A percentile compares a stretch with the other conserved stretches of the same genome.
phyloP scores from a whole-genome alignment of 2,113 vertebrate species.

The Prietella phreatophila region DNA sequence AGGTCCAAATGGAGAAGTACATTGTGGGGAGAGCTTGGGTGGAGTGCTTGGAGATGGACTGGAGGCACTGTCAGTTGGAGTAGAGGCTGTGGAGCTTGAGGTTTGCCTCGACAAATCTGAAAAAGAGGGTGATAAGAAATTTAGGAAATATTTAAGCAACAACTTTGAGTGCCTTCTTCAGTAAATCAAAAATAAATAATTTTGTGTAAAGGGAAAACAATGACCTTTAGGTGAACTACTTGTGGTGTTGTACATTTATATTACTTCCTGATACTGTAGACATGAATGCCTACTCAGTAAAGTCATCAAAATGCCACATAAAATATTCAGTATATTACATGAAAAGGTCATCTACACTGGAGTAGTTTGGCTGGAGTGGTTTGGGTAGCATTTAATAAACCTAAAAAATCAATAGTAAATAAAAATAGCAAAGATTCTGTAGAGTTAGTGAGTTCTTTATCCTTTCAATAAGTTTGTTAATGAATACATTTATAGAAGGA shows the following conservation, averaged over 20 bases:
- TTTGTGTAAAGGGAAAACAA: not conserved
- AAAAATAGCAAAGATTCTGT: not conserved
- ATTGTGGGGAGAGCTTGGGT: constrained; percentile 70
- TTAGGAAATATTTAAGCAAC: not conserved
- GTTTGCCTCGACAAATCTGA: constrained; percentile 73
- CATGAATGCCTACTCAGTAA: constrained; percentile 29
- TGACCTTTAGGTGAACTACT: not conserved
- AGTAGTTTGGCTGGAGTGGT: not conserved
- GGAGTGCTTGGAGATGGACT: constrained; percentile 74
- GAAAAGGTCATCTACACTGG: constrained; percentile 39
- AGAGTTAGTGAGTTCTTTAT: not conserved
- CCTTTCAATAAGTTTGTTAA: not conserved
- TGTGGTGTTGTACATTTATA: not conserved
- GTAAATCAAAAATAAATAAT: not conserved
- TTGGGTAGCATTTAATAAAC: not conserved
- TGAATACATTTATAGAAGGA: not conserved
- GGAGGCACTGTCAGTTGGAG: constrained; percentile 73
- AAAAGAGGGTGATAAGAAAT: constrained; percentile 44
- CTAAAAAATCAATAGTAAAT: constrained; percentile 1
- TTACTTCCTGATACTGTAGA: not conserved
- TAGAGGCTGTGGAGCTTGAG: constrained; percentile 71
- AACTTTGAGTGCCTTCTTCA: not conserved
- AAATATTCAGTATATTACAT: constrained; percentile 45
- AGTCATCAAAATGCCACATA: constrained; percentile 49
- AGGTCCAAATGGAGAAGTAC: constrained; percentile 67